A percentile compares a stretch with the other conserved stretches of the same genome.
Conservation (phyloP, 2,797 vertebrate species). For the Percopsis omiscomaycus region DNA sequence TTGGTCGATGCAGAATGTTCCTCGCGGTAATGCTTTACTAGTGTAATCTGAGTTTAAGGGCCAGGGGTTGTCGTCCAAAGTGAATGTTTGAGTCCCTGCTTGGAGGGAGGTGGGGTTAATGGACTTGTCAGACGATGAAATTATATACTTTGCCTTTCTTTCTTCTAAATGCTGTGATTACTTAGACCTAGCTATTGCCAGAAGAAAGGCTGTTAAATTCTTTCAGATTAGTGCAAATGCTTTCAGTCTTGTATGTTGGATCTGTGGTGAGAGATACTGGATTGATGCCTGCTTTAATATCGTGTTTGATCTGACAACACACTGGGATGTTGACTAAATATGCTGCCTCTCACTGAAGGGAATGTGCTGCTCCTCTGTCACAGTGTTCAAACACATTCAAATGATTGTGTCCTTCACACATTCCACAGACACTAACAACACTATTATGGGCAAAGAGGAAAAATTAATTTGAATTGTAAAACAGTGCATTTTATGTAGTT, state of each 20-base stretch:
- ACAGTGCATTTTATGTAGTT: too few species aligned
- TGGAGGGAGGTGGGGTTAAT: conserved; percentile 1
- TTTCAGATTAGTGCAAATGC: conserved; percentile 7
- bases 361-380: neutral
- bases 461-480: too few species aligned
- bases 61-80: conserved; percentile 47
- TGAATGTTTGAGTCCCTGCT: conserved; percentile 31
- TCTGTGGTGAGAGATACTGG: neutral
- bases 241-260: conserved; percentile 9
- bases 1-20: conserved; percentile 65
- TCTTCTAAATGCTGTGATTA: conserved; percentile 13
- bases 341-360: neutral
- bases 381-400: conserved; percentile 6
- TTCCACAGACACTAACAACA: too few species aligned
- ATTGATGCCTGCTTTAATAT: neutral
- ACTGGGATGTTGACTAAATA: conserved; percentile 45
- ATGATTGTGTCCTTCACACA: neutral
- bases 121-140: conserved; percentile 13
- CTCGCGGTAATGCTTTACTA: conserved; percentile 56
- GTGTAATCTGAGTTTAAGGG: conserved; percentile 62
- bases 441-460: too few species aligned
- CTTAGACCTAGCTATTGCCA: neutral
- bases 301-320: conserved; percentile 31
- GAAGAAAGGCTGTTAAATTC: neutral
- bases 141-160: neutral